A percentile compares a stretch with the other conserved stretches of the same genome.
Conservation (phyloP, 2,797 vertebrate genomes). For the Chiropotes sagulatus region DNA sequence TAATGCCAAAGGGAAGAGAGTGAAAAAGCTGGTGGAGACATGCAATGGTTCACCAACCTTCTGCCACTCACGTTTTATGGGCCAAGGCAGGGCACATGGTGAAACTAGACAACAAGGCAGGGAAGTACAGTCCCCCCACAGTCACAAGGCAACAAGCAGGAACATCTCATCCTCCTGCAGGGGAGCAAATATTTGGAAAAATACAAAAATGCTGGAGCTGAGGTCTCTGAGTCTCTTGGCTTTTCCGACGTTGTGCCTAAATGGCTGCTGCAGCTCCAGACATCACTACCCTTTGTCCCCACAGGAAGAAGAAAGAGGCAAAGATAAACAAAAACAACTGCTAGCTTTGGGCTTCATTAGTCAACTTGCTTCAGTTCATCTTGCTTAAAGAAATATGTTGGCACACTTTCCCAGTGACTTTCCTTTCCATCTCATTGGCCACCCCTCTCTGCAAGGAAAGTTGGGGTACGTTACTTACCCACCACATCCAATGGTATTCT, state of each 20-base stretch:
- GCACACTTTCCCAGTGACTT: background rate
- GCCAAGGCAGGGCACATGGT: background rate
- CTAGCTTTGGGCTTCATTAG: background rate
- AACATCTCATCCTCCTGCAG: background rate
- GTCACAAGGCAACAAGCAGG: background rate
- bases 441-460: background rate
- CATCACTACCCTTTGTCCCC: background rate
- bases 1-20: background rate
- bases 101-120: background rate
- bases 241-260: background rate
- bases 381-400: background rate
- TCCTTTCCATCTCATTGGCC: background rate
- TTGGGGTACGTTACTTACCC: background rate
- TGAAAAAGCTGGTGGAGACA: background rate
- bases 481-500: background rate
- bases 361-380: background rate
- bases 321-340: background rate
- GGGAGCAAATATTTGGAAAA: background rate
- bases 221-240: background rate
- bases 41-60: background rate
- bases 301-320: background rate
- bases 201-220: background rate
- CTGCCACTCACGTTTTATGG: background rate
- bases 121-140: background rate
- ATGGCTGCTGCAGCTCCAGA: background rate